phyloP scores from a whole-genome alignment of 2,888 invertebrate species.

The Chymomyza amoena region DNA sequence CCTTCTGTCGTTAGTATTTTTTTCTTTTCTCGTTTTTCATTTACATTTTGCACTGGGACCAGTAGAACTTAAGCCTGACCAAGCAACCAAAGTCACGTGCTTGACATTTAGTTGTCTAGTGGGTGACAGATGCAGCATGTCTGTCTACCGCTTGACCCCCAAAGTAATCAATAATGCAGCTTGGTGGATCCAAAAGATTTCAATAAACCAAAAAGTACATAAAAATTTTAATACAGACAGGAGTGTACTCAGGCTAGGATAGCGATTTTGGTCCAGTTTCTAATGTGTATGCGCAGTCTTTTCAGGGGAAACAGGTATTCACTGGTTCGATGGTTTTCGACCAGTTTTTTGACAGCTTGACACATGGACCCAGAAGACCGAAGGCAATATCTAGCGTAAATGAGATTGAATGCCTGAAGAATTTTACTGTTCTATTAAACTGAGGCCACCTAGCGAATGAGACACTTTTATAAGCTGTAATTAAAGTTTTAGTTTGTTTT shows the following conservation, averaged over 20 bases:
- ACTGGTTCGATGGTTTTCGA: no score
- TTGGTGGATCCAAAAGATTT: neutral
- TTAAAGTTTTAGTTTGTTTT: no score
- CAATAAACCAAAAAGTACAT: neutral
- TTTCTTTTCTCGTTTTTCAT: neutral
- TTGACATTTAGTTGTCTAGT: constrained; percentile 40
- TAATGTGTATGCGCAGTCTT: no score
- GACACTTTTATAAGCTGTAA: no score
- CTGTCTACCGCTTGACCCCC: constrained; percentile 23
- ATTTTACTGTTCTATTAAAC: no score
- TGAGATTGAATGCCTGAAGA: no score
- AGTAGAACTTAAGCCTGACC: constrained; percentile 24
- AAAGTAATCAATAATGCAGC: constrained; percentile 30
- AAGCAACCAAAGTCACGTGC: constrained; percentile 50
- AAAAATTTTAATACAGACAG: constrained; percentile 14
- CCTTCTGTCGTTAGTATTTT: constrained; percentile 9
- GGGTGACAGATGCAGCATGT: constrained; percentile 27
- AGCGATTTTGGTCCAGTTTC: no score
- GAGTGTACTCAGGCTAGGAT: neutral
- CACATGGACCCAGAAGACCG: no score
- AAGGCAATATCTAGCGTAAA: no score
- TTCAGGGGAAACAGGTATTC: no score
- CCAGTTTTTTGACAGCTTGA: no score
- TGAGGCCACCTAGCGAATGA: no score
- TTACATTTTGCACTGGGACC: neutral